A percentile compares a stretch with the other conserved stretches of the same genome.
Evolutionary conservation across 2,888 invertebrate genomes (phyloP).

Genomic region (Drosophila monieri): DNA sequence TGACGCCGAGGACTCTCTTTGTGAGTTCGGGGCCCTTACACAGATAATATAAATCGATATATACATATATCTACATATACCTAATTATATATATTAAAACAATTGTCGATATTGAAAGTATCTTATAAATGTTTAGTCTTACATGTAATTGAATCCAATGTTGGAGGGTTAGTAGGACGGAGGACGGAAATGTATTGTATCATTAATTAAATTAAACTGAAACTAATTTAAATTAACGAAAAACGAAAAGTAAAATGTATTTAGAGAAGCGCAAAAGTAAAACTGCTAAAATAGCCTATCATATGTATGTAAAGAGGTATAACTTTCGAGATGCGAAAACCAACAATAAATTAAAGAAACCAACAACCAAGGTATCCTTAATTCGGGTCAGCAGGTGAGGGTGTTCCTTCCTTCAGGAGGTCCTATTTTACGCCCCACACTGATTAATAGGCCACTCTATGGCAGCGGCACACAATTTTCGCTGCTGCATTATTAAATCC

Average conservation of each 20-base stretch:
- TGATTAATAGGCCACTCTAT: constrained; percentile 19
- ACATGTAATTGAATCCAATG: constrained; percentile 57
- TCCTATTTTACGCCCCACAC: neutral
- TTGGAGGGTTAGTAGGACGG: constrained; percentile 8
- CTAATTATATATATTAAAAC: constrained; percentile 56
- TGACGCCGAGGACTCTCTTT: constrained; percentile 6
- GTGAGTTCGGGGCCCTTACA: constrained; percentile 20
- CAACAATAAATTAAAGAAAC: constrained; percentile 43
- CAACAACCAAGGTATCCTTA: constrained; percentile 15
- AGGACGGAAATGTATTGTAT: constrained; percentile 34
- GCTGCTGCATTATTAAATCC: constrained; percentile 37
- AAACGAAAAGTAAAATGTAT: constrained; percentile 53
- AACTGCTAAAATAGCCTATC: constrained; percentile 51
- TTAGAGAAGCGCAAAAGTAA: constrained; percentile 46
- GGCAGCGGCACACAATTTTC: constrained; percentile 7
- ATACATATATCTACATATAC: constrained; percentile 46
- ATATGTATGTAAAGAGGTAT: constrained; percentile 44
- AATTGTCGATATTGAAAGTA: constrained; percentile 76
- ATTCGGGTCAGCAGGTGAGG: constrained; percentile 14
- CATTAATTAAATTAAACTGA: constrained; percentile 49
- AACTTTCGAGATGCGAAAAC: constrained; percentile 43
- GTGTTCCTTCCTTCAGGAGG: neutral
- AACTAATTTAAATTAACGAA: constrained; percentile 53
- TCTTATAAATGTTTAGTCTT: constrained; percentile 77
- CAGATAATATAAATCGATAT: constrained; percentile 47